A percentile compares a stretch with the other conserved stretches of the same genome.
phyloP scores from a whole-genome alignment of 2,888 invertebrate species.

The Cryptocheilus praepositus region DNA sequence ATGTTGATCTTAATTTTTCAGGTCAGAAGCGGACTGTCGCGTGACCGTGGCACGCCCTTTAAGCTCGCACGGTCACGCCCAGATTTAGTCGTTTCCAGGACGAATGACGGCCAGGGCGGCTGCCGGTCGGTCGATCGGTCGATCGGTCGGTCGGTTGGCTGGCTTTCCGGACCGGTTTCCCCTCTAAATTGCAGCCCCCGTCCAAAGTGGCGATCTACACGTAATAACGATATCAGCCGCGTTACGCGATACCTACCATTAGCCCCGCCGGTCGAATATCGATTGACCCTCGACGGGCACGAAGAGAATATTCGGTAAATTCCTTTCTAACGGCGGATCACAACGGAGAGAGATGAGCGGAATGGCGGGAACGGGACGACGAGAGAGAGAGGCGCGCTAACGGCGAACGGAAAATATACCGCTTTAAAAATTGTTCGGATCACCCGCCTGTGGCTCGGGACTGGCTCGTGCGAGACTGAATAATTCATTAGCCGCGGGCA shows the following conservation, averaged over 20 bases:
- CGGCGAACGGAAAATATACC: background rate
- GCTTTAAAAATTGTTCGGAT: background rate
- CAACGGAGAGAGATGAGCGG: background rate
- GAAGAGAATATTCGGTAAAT: slow-evolving; percentile 38
- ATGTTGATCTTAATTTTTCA: slow-evolving; percentile 27
- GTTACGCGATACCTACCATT: slow-evolving; percentile 55
- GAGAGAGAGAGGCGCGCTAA: background rate
- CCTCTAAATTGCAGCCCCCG: slow-evolving; percentile 40
- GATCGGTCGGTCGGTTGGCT: slow-evolving; percentile 7
- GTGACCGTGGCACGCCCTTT: slow-evolving; percentile 37
- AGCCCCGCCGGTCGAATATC: slow-evolving; percentile 45
- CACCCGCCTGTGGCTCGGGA: background rate
- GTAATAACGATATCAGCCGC: slow-evolving; percentile 55
- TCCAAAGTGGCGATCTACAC: slow-evolving; percentile 50
- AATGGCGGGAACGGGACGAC: background rate
- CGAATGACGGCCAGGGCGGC: slow-evolving; percentile 6
- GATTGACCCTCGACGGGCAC: slow-evolving; percentile 38
- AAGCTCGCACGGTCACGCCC: background rate
- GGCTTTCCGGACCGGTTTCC: slow-evolving; percentile 12
- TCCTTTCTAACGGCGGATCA: slow-evolving; percentile 17
- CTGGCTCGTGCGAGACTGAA: background rate
- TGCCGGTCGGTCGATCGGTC: background rate
- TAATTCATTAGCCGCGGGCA: slow-evolving; percentile 1
- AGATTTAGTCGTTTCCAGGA: slow-evolving; percentile 37
- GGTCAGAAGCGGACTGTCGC: slow-evolving; percentile 25